These are phyloP conservation scores for Isurus oxyrinchus DNA, from an alignment of 2,113 vertebrate species.

Conservation along the genomic window DNA sequence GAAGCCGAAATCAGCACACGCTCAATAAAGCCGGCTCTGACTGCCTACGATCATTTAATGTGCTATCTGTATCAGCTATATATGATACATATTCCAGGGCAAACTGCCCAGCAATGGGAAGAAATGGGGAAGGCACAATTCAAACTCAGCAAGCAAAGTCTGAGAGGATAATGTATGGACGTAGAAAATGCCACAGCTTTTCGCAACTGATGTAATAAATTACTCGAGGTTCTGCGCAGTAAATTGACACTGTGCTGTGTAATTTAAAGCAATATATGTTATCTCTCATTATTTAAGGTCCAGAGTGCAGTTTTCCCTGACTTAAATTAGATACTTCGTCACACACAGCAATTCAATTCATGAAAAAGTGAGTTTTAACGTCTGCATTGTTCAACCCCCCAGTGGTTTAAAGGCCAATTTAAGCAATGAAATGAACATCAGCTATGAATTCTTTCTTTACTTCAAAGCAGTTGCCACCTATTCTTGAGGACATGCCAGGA, in stretches of 20 bases:
- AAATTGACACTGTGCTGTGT: background rate
- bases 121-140: background rate
- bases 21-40: background rate
- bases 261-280: background rate
- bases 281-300: background rate
- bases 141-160: background rate
- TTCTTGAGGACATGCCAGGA: background rate
- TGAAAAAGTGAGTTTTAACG: background rate
- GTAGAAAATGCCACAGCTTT: background rate
- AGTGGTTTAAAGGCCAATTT: background rate
- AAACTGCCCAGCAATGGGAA: background rate
- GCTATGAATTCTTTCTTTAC: background rate
- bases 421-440: background rate
- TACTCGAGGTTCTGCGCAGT: background rate
- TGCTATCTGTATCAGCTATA: background rate
- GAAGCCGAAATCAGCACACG: background rate
- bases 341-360: background rate
- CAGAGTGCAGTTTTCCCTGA: background rate
- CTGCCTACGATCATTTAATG: background rate
- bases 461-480: background rate
- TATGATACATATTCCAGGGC: background rate
- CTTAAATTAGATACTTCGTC: slow-evolving; percentile 5
- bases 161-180: background rate
- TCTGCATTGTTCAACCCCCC: background rate
- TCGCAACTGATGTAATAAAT: background rate